Evolutionary conservation across 2,113 vertebrate genomes (phyloP), one percentile per base, ranked within the genome.

Genomic region (Phasianus colchicus): DNA sequence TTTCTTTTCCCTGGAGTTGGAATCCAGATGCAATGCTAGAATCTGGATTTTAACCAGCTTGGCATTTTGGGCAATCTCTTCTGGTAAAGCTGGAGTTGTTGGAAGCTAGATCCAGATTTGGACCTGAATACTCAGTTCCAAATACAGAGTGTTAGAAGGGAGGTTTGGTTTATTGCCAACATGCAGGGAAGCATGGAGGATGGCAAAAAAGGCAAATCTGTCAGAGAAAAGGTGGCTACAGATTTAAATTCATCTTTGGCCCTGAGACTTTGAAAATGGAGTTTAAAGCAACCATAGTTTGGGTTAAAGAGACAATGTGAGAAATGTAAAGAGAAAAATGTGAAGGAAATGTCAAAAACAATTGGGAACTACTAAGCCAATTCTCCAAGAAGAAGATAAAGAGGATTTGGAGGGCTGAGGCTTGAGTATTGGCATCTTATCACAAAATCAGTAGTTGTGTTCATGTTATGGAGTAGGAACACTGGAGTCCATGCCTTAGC

Each of bases 1-100:
- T 88, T 92, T 90, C 60, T 34, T 92, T 82, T 94, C 83, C 71
- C 82, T 65, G 78, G 89, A 89, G 91, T 71, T 19, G 18, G 18
- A 42, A 80, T 88, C 93, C 69, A 75, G 65, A 74, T 88, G 67
- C 42, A 85, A 47, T 81, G 24, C 12, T 86, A 48, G 52, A 67
- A 86, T 81, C 61, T 7, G 13, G 71, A 93, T 94, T 76, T 94
- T 16, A 89, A 30, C 54, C 58, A 89, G 48, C 54, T 65, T 71
- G 77, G n/a, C 16, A 72, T 86, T 93, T 69, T 38, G 61, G 54
- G 43, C 34, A 86, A 18, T 57, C 32, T 89, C 43, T 64, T 77
- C 77, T 60, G 27, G 7, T 74, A 90, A 81, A n/a, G 43, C 69
- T 57, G 4, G 20, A 71, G 36, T 3, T 73, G 9, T 66, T 93